Evolutionary conservation across 1,140 invertebrate genomes (phyloP).

Genomic region (Drosophila guanche): DNA sequence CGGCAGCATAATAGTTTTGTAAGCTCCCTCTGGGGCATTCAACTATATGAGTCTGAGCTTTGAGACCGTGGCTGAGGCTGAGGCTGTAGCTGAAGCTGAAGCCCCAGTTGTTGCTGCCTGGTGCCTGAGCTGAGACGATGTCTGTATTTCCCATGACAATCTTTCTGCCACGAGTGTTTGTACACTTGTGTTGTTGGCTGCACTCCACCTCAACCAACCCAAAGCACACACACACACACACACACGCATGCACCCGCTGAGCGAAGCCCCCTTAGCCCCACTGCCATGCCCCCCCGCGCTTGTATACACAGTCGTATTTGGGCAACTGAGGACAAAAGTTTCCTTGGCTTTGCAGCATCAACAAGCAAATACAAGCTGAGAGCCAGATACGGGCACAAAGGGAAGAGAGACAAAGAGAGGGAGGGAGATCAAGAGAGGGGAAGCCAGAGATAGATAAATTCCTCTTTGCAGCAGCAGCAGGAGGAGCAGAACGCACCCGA

Average conservation of each 20-base stretch:
- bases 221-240: not conserved
- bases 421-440: constrained; percentile 17
- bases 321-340: constrained; percentile 79
- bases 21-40: constrained; percentile 79
- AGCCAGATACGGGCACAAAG: not conserved
- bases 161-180: constrained; percentile 76
- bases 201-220: constrained; percentile 19
- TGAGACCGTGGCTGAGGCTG: constrained; percentile 26
- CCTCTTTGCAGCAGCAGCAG: constrained; percentile 7
- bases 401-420: not conserved
- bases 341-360: constrained; percentile 77
- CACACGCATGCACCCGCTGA: constrained; percentile 4
- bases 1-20: constrained; percentile 79
- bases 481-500: constrained; percentile 44
- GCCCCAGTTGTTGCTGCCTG: no score
- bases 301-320: constrained; percentile 69
- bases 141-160: constrained; percentile 81
- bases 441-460: not conserved
- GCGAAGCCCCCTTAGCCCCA: not conserved
- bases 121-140: constrained; percentile 48
- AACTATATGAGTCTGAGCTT: constrained; percentile 59
- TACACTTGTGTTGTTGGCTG: constrained; percentile 48
- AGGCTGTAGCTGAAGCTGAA: constrained; percentile 4
- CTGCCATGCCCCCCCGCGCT: constrained; percentile 4
- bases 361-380: constrained; percentile 69